phyloP scores from a whole-genome alignment of 2,888 invertebrate species.

The Pristionchus arcanus region DNA sequence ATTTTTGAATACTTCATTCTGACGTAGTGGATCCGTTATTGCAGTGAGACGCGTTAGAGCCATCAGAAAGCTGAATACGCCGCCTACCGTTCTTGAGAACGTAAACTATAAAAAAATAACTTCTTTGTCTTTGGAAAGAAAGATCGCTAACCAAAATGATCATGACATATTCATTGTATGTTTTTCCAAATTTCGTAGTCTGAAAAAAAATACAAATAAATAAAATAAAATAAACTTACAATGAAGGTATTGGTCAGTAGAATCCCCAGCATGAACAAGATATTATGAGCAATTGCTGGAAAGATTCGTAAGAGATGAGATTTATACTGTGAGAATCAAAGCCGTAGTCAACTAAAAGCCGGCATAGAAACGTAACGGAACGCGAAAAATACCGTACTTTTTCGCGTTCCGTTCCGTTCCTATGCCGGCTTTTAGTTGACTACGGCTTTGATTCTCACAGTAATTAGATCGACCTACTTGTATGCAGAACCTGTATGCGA shows the following conservation, averaged over 20 bases:
- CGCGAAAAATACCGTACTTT: no score
- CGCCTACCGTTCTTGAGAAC: neutral
- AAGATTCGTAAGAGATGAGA: no score
- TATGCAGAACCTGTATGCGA: neutral
- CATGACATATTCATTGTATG: neutral
- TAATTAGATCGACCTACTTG: neutral
- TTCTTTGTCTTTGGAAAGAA: neutral
- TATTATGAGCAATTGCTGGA: neutral
- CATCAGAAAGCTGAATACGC: neutral
- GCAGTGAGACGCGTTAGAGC: neutral
- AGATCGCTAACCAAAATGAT: neutral
- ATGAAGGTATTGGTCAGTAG: neutral
- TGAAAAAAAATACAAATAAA: no score
- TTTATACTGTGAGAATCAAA: no score
- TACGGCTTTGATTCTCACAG: neutral
- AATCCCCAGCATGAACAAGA: neutral
- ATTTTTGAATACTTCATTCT: neutral
- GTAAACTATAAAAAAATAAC: neutral
- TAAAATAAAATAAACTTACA: neutral
- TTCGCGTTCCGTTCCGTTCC: no score
- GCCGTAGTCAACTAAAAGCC: no score
- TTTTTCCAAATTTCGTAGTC: neutral
- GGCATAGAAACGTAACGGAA: no score
- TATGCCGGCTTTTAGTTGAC: no score
- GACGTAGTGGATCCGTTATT: neutral